These are phyloP conservation scores for Lasioglossum villosulum DNA, from an alignment of 2,888 invertebrate species.

Conservation along the genomic window DNA sequence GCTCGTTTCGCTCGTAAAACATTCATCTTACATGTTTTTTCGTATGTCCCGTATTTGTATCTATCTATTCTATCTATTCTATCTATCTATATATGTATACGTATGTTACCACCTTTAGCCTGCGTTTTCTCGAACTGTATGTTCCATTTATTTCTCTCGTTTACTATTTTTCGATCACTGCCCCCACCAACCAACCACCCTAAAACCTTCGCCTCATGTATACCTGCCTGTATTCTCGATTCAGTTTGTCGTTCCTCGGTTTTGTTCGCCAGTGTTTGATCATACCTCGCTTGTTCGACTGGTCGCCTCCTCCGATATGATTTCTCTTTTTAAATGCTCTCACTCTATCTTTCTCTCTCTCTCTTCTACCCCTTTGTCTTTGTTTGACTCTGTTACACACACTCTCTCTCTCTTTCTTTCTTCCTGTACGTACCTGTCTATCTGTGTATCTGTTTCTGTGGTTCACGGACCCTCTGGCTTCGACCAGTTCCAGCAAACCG, in stretches of 20 bases:
- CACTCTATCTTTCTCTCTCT: conserved; percentile 25
- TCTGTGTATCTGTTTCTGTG: conserved; percentile 62
- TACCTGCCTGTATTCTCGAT: conserved; percentile 55
- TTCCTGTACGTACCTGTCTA: conserved; percentile 50
- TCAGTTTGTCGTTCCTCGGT: conserved; percentile 42
- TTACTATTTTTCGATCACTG: conserved; percentile 30
- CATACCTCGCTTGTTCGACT: conserved; percentile 68
- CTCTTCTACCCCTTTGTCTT: conserved; percentile 23
- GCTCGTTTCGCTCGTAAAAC: conserved; percentile 79
- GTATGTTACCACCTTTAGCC: conserved; percentile 64
- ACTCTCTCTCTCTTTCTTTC: conserved; percentile 27
- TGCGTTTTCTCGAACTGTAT: conserved; percentile 45
- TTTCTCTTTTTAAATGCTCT: conserved; percentile 24
- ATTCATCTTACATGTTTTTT: conserved; percentile 80
- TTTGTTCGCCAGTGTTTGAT: conserved; percentile 69
- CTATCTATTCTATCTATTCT: conserved; percentile 45
- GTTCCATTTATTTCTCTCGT: conserved; percentile 24
- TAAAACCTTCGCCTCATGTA: conserved; percentile 3
- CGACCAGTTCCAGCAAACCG: background rate
- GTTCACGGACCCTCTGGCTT: conserved; percentile 47
- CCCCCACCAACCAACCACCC: background rate
- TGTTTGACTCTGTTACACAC: conserved; percentile 20
- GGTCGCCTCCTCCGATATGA: conserved; percentile 27
- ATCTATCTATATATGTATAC: conserved; percentile 60
- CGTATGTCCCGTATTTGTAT: conserved; percentile 74